Base-by-base conservation (phyloP, 2,113 vertebrate genomes). In the Sula dactylatra region DNA sequence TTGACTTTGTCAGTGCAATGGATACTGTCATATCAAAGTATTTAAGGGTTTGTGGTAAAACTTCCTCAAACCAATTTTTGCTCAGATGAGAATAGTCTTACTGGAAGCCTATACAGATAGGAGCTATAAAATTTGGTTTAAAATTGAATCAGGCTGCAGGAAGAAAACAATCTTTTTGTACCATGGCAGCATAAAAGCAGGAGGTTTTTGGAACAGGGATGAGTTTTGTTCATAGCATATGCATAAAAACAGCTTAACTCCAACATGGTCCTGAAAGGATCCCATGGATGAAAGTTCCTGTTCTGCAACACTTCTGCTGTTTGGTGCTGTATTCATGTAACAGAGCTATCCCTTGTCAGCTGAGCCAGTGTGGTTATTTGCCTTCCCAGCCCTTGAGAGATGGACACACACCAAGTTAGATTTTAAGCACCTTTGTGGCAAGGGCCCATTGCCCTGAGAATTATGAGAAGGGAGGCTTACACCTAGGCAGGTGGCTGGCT, bases 41-140 rank as follows among this genome's bases (percentile, higher is more conserved):
- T 96, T 97, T 97, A 96, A 97, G 82, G 90, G 87, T 81, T 96
- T 96, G 96, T 92, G 97, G 97, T 97, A 95, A 97, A 94, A 91
- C 88, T 96, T 96, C 93, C 95, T 97, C 94, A 96, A 93, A 95
- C 93, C 94, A 80, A 72, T 95, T 96, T 97, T 93, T 94, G 32
- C 71, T 94, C 76, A 80, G 74, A 96, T 94, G 96, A 97, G 94
- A 97, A 96, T 91, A 96, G 94, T 88, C 90, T 98, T 97, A 98
- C 97, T 95, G 96, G 96, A 97, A 96, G 87, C 49, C 69, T 88
- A 74, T 84, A 81, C 91, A 96, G 95, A 94, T 97, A 96, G 47
- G 38, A 95, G 82, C 93, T 95, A 93, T 96, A 97, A 98, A 97
- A 69, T 45, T 89, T 1, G 18, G 50, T 87, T 95, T 94, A 81